A percentile compares a stretch with the other conserved stretches of the same genome.
Conservation (phyloP, 2,797 vertebrate species). For the Ptychadena robeensis region DNA sequence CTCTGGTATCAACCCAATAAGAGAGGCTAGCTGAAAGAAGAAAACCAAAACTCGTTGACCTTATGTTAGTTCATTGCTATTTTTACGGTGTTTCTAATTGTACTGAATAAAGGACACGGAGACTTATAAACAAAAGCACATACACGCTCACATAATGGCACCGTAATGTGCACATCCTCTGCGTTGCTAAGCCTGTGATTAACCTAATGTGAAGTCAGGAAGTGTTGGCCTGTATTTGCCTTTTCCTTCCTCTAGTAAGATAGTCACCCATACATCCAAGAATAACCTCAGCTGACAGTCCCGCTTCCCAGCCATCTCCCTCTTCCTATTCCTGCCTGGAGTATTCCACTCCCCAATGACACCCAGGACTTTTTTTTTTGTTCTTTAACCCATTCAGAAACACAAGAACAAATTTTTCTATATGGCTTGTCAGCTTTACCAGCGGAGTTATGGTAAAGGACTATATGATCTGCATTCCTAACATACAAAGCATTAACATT, state of each 20-base stretch:
- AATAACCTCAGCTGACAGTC: constrained; percentile 45
- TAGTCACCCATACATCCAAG: constrained; percentile 36
- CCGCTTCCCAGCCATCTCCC: constrained; percentile 39
- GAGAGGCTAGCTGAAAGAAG: too few species aligned
- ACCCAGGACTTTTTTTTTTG: constrained; percentile 26
- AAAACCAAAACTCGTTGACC: too few species aligned
- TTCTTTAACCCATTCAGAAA: constrained; percentile 30
- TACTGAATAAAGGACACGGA: too few species aligned
- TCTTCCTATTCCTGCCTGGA: constrained; percentile 43
- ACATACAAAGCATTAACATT: too few species aligned
- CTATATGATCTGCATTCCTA: too few species aligned
- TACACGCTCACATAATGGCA: not conserved
- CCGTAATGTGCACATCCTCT: not conserved
- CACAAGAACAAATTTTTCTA: not conserved
- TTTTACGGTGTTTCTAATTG: too few species aligned
- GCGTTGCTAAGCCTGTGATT: constrained; percentile 12
- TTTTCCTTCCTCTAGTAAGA: constrained; percentile 39
- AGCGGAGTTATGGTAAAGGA: too few species aligned
- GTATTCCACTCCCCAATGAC: not conserved
- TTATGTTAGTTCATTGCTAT: too few species aligned
- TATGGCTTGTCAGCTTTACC: not conserved
- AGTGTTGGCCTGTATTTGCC: constrained; percentile 35
- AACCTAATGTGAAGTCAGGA: constrained; percentile 18
- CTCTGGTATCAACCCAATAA: too few species aligned
- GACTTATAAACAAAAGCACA: not conserved